Evolutionary conservation across 2,797 vertebrate species (phyloP).

Genomic region (Xerus rutilus): DNA sequence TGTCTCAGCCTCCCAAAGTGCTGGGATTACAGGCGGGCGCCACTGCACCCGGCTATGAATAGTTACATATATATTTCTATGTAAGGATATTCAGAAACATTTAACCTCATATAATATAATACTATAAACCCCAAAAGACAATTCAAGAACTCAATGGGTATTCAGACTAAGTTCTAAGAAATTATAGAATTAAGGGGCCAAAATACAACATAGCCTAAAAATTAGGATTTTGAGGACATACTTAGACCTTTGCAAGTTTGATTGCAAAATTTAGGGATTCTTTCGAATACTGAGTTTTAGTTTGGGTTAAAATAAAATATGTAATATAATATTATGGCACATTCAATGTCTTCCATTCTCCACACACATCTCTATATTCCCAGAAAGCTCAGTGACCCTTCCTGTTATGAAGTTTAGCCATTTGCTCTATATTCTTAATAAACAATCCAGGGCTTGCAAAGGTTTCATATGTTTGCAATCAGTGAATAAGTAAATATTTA

Average conservation of each 20-base stretch:
- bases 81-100: slow-evolving; percentile 51
- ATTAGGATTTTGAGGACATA: background rate
- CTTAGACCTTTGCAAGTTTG: slow-evolving; percentile 35
- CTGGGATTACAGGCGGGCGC: too few species aligned
- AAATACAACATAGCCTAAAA: background rate
- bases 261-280: background rate
- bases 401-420: background rate
- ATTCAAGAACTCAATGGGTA: background rate
- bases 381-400: background rate
- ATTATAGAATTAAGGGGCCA: slow-evolving; percentile 6
- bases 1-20: too few species aligned
- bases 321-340: background rate
- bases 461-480: slow-evolving; percentile 25
- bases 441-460: slow-evolving; percentile 8
- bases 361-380: background rate
- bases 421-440: background rate
- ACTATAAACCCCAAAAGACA: background rate
- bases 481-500: slow-evolving; percentile 53
- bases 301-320: slow-evolving; percentile 36
- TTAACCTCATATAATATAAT: background rate
- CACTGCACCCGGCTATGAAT: too few species aligned
- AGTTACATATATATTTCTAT: slow-evolving; percentile 9
- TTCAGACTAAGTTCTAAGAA: slow-evolving; percentile 11
- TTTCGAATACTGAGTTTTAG: background rate
- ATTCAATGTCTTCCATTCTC: background rate